Conservation (phyloP, 2,113 vertebrate genomes). For the Gyps fulvus region DNA sequence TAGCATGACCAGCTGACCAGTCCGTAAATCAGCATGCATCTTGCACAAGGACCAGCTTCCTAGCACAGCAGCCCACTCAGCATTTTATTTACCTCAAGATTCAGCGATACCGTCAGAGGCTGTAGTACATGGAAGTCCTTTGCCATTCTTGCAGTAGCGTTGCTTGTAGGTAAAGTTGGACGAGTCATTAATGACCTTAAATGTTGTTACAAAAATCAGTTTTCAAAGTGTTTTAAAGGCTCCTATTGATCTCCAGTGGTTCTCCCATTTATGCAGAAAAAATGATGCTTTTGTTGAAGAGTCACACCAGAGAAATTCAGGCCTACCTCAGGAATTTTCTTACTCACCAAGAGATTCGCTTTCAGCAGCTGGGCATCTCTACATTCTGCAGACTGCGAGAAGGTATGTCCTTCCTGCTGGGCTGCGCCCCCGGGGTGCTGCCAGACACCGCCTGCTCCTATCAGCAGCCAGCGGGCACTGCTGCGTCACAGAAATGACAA, state of each 20-base stretch:
- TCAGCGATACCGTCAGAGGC: not conserved
- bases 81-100: not conserved
- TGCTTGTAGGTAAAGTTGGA: not conserved
- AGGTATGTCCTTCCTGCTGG: conserved; percentile 6
- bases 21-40: fast-evolving
- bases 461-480: not conserved
- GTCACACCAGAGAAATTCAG: conserved; percentile 24
- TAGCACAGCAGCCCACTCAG: not conserved
- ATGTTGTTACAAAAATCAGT: not conserved
- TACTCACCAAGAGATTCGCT: conserved; percentile 58
- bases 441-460: not conserved
- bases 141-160: not conserved
- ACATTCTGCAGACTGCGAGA: conserved; percentile 42
- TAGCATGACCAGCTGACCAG: not conserved
- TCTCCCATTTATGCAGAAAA: conserved; percentile 38
- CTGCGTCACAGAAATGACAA: not conserved
- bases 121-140: not conserved
- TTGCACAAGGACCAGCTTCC: not conserved
- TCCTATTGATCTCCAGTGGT: not conserved
- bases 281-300: conserved; percentile 28
- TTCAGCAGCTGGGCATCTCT: conserved; percentile 68
- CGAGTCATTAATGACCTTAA: not conserved
- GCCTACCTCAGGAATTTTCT: conserved; percentile 58
- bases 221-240: not conserved
- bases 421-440: not conserved